Base-by-base conservation (phyloP, 1,140 invertebrate genomes). In the Atta colombica region DNA sequence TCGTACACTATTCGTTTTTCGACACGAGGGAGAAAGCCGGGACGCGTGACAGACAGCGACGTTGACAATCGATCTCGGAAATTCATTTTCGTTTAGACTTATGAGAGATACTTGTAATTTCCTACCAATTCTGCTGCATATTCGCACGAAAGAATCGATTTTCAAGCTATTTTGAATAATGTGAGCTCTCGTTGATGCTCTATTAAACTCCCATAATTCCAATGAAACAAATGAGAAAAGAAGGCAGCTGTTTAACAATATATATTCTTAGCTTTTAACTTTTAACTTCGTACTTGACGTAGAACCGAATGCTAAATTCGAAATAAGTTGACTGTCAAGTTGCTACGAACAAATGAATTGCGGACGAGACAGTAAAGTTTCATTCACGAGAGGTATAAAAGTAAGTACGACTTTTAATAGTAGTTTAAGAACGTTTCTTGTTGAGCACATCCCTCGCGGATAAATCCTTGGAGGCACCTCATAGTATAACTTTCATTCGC, bases 361-460 rank as follows among this genome's bases (percentile, higher is more conserved):
- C 77, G 69, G 53, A 78, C 85, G 75, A 89, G 72, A 90, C 89
- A 78, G 77, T 69, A 77, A 84, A 81, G 71, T 87, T 88, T 72
- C 65, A 51, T 87, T 87, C 51, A 74, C 88, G 72, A 69, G 85
- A 78, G 81, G 60, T 87, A 51, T 69, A 86, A 61, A 74, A 63
- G 81, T 75, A 71, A 71, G 77, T 71, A 58, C 39, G 69, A 84
- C 80, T 84, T 75, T 75, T 84, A 84, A 84, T 53, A 49, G 45
- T 71, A 89, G 89, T 90, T 90, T 89, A 90, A 53, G 14, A 77
- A 87, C 65, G 39, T 90, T 63, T 72, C 61, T 87, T 84, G 88
- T 86, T 74, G 85, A 84, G 88, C 89, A 90, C 88, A 88, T 90
- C 88, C 88, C 89, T 39, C 53, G 53, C 60, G 89, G 65, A 87